A percentile compares a stretch with the other conserved stretches of the same genome.
Evolutionary conservation across 2,888 invertebrate species (phyloP).

Genomic region (Melinopterus prodromus): DNA sequence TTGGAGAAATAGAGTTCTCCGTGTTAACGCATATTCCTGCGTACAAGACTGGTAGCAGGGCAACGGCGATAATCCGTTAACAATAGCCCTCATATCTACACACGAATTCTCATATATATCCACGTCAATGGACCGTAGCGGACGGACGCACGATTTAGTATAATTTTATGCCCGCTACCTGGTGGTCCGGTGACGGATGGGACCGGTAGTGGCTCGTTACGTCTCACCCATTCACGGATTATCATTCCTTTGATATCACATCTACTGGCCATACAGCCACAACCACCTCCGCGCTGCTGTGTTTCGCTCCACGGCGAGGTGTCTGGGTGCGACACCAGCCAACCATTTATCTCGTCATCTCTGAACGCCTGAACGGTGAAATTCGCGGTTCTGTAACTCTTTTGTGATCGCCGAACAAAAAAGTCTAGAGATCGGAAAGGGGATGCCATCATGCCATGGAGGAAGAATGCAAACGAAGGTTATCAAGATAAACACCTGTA

Average conservation of each 20-base stretch:
- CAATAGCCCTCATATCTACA: slow-evolving; percentile 58
- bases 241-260: slow-evolving; percentile 57
- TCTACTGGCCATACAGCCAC: slow-evolving; percentile 38
- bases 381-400: not conserved
- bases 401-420: not conserved
- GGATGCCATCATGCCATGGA: not conserved
- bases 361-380: slow-evolving; percentile 7
- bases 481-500: not conserved
- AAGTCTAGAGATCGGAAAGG: not conserved
- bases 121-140: slow-evolving; percentile 54
- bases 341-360: slow-evolving; percentile 19
- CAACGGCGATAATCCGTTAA: slow-evolving; percentile 57
- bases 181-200: slow-evolving; percentile 60
- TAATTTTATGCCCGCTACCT: slow-evolving; percentile 60
- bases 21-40: slow-evolving; percentile 35
- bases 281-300: slow-evolving; percentile 47
- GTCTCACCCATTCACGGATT: slow-evolving; percentile 58
- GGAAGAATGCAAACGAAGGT: slow-evolving; percentile 4
- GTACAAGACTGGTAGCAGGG: slow-evolving; percentile 58
- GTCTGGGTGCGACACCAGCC: slow-evolving; percentile 34
- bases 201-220: slow-evolving; percentile 57
- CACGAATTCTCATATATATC: slow-evolving; percentile 58
- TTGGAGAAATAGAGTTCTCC: slow-evolving; percentile 12
- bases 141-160: slow-evolving; percentile 59
- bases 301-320: slow-evolving; percentile 14